phyloP scores from a whole-genome alignment of 2,797 vertebrate species.

The Poecilia gillii region DNA sequence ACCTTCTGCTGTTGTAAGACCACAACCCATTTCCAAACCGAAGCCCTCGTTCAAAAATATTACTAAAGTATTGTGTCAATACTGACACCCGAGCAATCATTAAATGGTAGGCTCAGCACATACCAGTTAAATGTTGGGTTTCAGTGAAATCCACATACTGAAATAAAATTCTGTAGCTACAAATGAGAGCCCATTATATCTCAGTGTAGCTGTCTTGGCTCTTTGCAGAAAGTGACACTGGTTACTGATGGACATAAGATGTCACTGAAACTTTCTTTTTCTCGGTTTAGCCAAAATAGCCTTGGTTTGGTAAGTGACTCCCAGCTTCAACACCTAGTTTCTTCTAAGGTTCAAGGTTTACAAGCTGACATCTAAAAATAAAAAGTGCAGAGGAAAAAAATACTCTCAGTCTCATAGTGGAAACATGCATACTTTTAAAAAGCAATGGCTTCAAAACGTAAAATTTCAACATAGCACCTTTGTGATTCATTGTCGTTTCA shows the following conservation, averaged over 20 bases:
- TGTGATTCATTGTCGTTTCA: background rate
- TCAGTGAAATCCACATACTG: background rate
- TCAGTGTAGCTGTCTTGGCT: background rate
- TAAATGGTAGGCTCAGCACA: constrained; percentile 1
- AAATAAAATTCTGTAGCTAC: background rate
- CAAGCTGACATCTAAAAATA: background rate
- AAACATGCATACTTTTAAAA: background rate
- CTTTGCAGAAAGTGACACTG: background rate
- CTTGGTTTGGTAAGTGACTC: background rate
- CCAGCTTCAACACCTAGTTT: background rate
- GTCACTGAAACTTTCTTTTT: background rate
- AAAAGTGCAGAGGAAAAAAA: background rate
- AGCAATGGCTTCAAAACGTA: background rate
- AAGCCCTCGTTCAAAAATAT: constrained; percentile 31
- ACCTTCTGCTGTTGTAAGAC: constrained; percentile 32
- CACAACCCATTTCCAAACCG: constrained; percentile 49
- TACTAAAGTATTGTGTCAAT: constrained; percentile 34
- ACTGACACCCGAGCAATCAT: constrained; percentile 22
- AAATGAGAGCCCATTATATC: background rate
- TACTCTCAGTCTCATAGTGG: background rate
- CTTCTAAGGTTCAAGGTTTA: background rate
- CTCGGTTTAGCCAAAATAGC: background rate
- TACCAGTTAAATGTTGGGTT: constrained; percentile 26
- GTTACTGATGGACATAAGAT: background rate
- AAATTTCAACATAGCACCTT: background rate